Evolutionary conservation across 1,140 invertebrate species (phyloP).

Genomic region (Conus ventricosus): DNA sequence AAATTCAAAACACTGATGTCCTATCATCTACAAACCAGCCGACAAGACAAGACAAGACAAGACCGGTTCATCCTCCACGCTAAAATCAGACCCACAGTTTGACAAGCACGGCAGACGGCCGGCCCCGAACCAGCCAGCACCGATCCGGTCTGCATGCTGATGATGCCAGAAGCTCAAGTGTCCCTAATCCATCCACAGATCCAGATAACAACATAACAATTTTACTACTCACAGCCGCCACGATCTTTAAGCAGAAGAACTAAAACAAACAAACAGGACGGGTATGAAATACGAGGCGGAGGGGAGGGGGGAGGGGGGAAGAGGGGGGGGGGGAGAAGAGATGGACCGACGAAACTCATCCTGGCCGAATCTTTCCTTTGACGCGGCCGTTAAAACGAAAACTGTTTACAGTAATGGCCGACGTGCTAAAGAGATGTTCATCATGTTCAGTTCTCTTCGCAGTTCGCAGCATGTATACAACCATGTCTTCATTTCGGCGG

Average conservation of each 20-base stretch:
- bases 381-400: not conserved
- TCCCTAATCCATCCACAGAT: not conserved
- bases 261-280: not conserved
- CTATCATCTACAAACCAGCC: too few relatives aligned
- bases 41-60: too few relatives aligned
- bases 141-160: not conserved
- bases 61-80: too few relatives aligned
- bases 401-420: slow-evolving; percentile 9
- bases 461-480: not conserved
- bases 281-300: not conserved
- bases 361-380: not conserved
- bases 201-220: slow-evolving; percentile 1
- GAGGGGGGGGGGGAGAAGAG: not conserved
- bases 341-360: not conserved
- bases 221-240: not conserved
- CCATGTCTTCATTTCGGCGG: not conserved
- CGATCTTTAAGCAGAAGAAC: not conserved
- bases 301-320: not conserved
- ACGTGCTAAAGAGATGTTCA: not conserved
- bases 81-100: not conserved
- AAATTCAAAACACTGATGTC: too few relatives aligned
- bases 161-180: not conserved
- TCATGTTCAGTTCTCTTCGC: not conserved
- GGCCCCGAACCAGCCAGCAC: too few relatives aligned
- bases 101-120: not conserved